phyloP scores from a whole-genome alignment of 2,797 vertebrate species.

The Toxotes lorentzi region DNA sequence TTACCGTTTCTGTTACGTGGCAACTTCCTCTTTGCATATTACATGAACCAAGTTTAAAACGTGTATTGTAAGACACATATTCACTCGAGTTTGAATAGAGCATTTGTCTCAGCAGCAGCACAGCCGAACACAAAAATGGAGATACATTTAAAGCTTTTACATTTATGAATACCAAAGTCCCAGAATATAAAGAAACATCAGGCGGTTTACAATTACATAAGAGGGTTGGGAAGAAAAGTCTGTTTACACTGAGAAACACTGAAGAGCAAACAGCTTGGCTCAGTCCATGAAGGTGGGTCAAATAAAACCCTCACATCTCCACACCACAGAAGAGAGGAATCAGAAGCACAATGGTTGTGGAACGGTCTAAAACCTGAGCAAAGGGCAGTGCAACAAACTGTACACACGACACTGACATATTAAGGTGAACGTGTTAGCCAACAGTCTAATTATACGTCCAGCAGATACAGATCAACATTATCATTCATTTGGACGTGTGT shows the following conservation, averaged over 20 bases:
- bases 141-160: not conserved
- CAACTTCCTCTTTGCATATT: slow-evolving; percentile 32
- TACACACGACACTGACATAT: too few species aligned
- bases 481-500: not conserved
- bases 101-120: not conserved
- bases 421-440: not conserved
- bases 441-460: not conserved
- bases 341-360: not conserved
- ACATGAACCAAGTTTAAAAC: not conserved
- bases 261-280: not conserved
- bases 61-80: not conserved
- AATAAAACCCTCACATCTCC: slow-evolving; percentile 1
- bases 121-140: not conserved
- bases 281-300: not conserved
- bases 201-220: not conserved
- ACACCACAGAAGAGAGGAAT: not conserved
- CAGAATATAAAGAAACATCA: not conserved
- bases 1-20: slow-evolving; percentile 14
- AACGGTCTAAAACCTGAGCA: not conserved
- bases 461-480: not conserved
- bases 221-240: not conserved
- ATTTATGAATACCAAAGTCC: not conserved
- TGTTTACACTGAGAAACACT: not conserved
- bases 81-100: not conserved
- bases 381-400: too few species aligned